Percentiles rank a stretch among this genome's conserved stretches.
These are phyloP conservation scores for Ochotona princeps DNA, from an alignment of 2,113 vertebrate species.

Conservation along the genomic window DNA sequence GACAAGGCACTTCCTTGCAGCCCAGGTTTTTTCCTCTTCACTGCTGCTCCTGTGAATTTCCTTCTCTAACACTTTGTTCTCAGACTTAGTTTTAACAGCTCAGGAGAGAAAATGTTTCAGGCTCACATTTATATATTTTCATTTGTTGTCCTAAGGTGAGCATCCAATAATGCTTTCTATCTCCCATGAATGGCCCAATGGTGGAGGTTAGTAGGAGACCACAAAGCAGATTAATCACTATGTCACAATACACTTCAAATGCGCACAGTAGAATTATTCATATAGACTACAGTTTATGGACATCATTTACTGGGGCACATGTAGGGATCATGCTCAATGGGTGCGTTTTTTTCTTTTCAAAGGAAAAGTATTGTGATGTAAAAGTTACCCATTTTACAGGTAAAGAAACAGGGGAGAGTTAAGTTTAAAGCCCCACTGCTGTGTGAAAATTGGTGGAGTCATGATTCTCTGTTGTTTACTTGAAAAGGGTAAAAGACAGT, in stretches of 20 bases:
- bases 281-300: neutral
- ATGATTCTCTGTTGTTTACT: neutral
- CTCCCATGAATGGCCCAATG: neutral
- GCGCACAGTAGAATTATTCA: neutral
- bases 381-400: neutral
- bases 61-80: neutral
- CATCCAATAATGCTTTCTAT: neutral
- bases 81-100: neutral
- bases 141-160: neutral
- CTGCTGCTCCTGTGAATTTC: rapidly evolving
- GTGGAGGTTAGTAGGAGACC: neutral
- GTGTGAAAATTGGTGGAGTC: neutral
- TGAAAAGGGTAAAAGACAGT: neutral
- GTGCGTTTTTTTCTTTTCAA: neutral
- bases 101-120: neutral
- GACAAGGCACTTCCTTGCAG: no score
- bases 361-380: neutral
- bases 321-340: neutral
- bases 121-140: neutral
- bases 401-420: conserved; percentile 1
- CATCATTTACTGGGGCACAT: neutral
- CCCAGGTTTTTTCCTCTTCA: neutral
- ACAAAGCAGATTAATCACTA: neutral
- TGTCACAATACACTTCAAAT: neutral
- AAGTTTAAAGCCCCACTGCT: neutral